Conservation (phyloP, 1,140 invertebrate genomes). For the Tenebrio molitor region DNA sequence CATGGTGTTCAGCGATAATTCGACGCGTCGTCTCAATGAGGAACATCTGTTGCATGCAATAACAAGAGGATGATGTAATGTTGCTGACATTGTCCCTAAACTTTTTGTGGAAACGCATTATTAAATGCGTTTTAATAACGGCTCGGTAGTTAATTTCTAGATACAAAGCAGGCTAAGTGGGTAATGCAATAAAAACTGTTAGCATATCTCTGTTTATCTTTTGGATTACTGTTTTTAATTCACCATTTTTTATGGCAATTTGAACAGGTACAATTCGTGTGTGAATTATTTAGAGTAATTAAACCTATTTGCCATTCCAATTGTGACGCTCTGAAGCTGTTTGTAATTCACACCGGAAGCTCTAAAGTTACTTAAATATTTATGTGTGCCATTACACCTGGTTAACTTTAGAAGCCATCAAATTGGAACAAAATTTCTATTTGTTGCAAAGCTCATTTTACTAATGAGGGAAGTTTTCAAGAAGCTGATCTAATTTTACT, state of each 20-base stretch:
- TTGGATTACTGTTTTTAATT: no score
- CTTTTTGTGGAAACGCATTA: neutral
- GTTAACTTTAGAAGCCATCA: slow-evolving; percentile 1
- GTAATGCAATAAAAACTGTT: no score
- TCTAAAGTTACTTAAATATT: neutral
- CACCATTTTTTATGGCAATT: no score
- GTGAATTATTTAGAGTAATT: neutral
- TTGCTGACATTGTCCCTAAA: neutral
- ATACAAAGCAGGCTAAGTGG: no score
- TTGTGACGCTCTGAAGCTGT: neutral
- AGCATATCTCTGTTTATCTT: no score
- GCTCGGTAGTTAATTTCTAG: no score
- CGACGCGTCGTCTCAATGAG: no score
- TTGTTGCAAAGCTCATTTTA: neutral
- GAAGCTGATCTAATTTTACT: neutral
- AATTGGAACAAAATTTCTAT: neutral
- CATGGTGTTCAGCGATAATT: no score
- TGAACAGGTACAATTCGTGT: neutral
- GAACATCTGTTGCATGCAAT: slow-evolving; percentile 22
- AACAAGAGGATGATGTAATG: slow-evolving; percentile 8
- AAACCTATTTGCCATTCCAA: neutral
- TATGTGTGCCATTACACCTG: neutral
- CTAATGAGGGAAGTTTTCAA: neutral
- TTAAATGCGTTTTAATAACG: no score
- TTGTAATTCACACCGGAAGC: neutral